Conservation (phyloP, 2,797 vertebrate species). For the Acanthiza pusilla region DNA sequence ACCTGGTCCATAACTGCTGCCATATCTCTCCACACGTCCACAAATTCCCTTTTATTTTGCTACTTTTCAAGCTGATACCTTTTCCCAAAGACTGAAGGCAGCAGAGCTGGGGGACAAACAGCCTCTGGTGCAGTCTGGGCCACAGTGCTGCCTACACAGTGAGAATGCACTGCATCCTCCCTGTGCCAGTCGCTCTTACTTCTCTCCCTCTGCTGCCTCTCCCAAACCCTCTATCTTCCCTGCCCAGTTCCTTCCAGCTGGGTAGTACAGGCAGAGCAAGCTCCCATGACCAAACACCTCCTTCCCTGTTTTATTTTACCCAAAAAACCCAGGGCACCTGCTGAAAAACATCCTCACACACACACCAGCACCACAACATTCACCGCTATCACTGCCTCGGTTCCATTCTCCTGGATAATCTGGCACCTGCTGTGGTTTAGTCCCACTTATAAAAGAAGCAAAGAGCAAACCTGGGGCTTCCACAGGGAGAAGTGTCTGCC, state of each 20-base stretch:
- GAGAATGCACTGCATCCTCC: neutral
- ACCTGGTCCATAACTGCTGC: neutral
- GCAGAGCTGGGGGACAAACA: neutral
- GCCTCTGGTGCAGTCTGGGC: neutral
- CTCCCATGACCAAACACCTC: neutral
- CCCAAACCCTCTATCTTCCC: neutral
- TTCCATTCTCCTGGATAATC: neutral
- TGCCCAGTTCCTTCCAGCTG: neutral
- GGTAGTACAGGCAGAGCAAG: neutral
- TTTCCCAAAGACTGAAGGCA: neutral
- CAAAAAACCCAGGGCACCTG: neutral
- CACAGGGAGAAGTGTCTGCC: neutral
- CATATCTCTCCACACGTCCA: neutral
- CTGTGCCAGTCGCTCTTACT: neutral
- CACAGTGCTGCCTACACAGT: neutral
- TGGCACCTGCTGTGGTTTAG: neutral
- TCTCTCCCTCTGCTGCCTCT: accelerated
- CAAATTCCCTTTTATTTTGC: neutral
- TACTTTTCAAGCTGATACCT: neutral
- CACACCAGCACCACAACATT: accelerated
- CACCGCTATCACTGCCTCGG: neutral
- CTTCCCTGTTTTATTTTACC: neutral
- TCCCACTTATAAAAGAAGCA: neutral
- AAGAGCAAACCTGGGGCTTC: neutral
- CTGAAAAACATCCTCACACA: neutral